Conservation (phyloP, 2,113 vertebrate genomes). For the Pimephales promelas region DNA sequence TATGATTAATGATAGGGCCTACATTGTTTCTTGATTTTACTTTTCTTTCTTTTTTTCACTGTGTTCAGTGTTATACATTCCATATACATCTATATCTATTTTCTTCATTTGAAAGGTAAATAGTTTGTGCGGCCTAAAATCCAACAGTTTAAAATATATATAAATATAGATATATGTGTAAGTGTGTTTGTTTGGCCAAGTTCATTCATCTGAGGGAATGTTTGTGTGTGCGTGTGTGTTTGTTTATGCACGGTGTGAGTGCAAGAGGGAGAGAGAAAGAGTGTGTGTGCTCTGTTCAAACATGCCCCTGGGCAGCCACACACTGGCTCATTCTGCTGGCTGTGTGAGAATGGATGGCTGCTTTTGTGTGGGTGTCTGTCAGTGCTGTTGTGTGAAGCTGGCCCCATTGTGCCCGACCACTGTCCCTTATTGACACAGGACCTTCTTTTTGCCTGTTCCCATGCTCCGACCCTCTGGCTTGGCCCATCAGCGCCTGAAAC, state of each 20-base stretch:
- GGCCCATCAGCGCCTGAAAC: constrained; percentile 74
- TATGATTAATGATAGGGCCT: not conserved
- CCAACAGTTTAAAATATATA: too few relatives aligned
- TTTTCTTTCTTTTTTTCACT: too few relatives aligned
- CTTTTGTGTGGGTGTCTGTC: constrained; percentile 79
- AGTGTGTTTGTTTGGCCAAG: constrained; percentile 34
- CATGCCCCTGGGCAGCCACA: constrained; percentile 66
- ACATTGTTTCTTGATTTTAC: too few relatives aligned
- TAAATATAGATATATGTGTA: too few relatives aligned
- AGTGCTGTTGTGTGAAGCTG: constrained; percentile 76
- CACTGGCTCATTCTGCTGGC: constrained; percentile 68
- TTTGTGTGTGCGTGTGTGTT: constrained; percentile 39
- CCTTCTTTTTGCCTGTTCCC: constrained; percentile 76
- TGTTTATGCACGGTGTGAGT: constrained; percentile 43
- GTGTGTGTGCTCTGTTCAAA: constrained; percentile 63
- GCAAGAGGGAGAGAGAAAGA: not conserved
- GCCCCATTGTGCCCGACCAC: constrained; percentile 76
- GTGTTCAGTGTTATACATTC: too few relatives aligned
- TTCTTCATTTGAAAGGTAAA: not conserved
- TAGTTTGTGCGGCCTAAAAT: not conserved
- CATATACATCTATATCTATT: too few relatives aligned
- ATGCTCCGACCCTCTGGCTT: constrained; percentile 68
- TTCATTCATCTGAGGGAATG: constrained; percentile 20
- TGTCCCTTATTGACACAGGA: constrained; percentile 81
- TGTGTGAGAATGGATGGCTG: constrained; percentile 55